phyloP scores from a whole-genome alignment of 2,113 vertebrate genomes.

The Petrocephalus zakoni region DNA sequence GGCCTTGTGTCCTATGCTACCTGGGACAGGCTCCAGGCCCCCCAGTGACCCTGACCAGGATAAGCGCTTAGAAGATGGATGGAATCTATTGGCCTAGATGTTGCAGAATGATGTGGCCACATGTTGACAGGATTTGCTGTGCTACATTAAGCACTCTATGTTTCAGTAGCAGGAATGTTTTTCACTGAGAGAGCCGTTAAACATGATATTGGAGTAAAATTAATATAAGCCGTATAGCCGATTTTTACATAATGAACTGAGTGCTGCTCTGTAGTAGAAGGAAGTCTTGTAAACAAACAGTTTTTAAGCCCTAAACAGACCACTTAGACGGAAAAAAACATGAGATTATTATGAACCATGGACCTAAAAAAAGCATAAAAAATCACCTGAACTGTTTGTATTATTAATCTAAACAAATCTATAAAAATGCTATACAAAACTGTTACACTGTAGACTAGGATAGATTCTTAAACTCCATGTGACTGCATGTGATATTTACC shows the following conservation, averaged over 20 bases:
- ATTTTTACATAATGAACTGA: background rate
- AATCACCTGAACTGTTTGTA: background rate
- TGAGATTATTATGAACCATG: background rate
- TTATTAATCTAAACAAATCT: background rate
- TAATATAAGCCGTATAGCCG: background rate
- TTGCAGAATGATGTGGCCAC: background rate
- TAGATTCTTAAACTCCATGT: too few relatives aligned
- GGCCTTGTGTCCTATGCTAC: background rate
- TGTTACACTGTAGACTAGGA: too few relatives aligned
- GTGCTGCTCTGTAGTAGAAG: background rate
- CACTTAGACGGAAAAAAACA: background rate
- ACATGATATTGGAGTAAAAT: background rate
- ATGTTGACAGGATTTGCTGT: background rate
- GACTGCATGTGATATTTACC: background rate
- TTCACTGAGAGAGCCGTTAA: background rate
- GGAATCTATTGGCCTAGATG: background rate
- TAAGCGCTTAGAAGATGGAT: background rate
- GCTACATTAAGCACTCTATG: background rate
- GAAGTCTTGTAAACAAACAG: background rate
- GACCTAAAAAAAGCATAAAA: background rate
- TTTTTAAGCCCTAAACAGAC: background rate
- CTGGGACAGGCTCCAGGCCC: background rate
- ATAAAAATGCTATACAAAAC: too few relatives aligned
- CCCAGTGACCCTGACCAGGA: background rate
- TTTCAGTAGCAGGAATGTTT: background rate